A percentile compares a stretch with the other conserved stretches of the same genome.
These are phyloP conservation scores for Seriola rivoliana DNA, from an alignment of 2,113 vertebrate species.

Conservation along the genomic window DNA sequence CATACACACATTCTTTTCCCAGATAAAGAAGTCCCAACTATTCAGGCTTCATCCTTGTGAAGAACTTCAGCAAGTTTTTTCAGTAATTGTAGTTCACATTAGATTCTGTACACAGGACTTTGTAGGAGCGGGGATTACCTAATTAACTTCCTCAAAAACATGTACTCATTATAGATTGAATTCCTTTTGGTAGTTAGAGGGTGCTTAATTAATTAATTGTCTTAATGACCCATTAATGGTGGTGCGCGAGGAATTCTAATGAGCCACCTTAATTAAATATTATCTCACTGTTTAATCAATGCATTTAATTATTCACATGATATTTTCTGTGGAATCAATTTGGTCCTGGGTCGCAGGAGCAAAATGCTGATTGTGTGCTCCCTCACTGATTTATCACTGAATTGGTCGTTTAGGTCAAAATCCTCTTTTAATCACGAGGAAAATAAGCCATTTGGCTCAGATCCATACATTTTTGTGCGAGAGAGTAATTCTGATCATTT, in stretches of 20 bases:
- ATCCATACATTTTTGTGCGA: conserved; percentile 70
- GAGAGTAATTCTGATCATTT: conserved; percentile 78
- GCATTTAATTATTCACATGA: conserved; percentile 87
- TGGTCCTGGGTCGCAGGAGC: conserved; percentile 63
- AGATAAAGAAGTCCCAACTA: conserved; percentile 31
- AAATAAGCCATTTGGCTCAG: conserved; percentile 73
- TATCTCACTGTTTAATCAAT: conserved; percentile 88
- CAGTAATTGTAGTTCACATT: conserved; percentile 69
- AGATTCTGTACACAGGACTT: conserved; percentile 66
- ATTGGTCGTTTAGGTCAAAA: conserved; percentile 79
- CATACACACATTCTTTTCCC: conserved; percentile 5
- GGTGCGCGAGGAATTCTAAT: conserved; percentile 83
- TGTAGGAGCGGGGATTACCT: conserved; percentile 74
- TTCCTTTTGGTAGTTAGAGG: conserved; percentile 82
- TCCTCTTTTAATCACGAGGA: conserved; percentile 78
- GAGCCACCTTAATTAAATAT: conserved; percentile 88
- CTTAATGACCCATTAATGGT: conserved; percentile 86
- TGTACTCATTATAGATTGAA: conserved; percentile 84
- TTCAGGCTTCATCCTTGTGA: conserved; percentile 28
- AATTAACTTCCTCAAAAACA: conserved; percentile 86
- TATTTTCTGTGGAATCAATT: conserved; percentile 84
- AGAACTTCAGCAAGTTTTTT: conserved; percentile 66
- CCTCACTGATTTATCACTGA: conserved; percentile 76
- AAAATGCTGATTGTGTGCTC: conserved; percentile 75
- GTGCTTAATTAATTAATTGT: conserved; percentile 87